Conservation (phyloP, 1,140 invertebrate genomes). For the Drosophila micromelanica region DNA sequence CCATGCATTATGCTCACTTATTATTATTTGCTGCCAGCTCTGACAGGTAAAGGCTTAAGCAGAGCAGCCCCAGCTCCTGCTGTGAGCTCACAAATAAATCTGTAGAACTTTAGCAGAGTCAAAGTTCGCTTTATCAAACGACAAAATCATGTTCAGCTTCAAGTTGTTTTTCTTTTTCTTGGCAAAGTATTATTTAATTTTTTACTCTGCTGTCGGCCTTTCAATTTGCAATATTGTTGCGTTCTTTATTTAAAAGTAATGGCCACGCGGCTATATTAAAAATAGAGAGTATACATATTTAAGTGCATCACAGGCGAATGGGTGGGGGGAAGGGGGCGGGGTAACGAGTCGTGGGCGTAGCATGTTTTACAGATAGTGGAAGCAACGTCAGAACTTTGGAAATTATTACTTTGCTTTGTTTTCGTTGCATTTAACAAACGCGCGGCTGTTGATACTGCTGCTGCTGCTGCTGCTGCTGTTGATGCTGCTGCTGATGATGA, state of each 20-base stretch:
- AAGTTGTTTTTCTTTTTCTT: background rate
- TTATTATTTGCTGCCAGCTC: conserved; percentile 29
- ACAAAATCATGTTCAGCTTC: conserved; percentile 52
- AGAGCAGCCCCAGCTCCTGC: background rate
- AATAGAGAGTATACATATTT: conserved; percentile 68
- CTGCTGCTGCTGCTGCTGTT: conserved; percentile 1
- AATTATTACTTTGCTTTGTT: conserved; percentile 76
- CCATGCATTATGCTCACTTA: conserved; percentile 63
- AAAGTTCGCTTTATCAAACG: conserved; percentile 38
- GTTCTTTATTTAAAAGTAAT: conserved; percentile 60
- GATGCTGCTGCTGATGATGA: too few species aligned
- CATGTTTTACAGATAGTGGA: conserved; percentile 26
- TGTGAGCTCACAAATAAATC: conserved; percentile 52
- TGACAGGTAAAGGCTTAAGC: conserved; percentile 64
- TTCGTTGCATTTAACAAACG: conserved; percentile 52
- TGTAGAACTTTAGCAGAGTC: conserved; percentile 28
- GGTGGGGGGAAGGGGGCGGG: background rate
- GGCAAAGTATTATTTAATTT: conserved; percentile 68
- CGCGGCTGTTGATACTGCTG: conserved; percentile 34
- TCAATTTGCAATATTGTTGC: conserved; percentile 34
- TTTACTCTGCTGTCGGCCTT: conserved; percentile 34
- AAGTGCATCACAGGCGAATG: conserved; percentile 56
- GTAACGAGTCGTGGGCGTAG: background rate
- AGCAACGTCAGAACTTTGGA: conserved; percentile 72
- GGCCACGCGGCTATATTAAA: conserved; percentile 67